Evolutionary conservation across 2,113 vertebrate genomes (phyloP).

Genomic region (Spilogale gracilis): DNA sequence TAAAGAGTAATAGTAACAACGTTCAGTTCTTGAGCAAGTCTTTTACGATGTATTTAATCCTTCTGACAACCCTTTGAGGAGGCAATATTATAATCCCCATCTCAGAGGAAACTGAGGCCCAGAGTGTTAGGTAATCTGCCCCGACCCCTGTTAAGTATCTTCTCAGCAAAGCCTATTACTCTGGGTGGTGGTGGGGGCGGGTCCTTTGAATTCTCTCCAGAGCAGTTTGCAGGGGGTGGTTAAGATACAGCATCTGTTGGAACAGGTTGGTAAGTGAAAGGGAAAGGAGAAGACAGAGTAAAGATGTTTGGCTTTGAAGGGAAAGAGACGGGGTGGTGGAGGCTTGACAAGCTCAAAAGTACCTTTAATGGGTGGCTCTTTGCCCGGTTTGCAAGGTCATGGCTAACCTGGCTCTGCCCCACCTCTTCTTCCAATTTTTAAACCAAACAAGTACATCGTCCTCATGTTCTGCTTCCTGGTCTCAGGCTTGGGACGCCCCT

Average conservation of each 20-base stretch:
- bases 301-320: neutral
- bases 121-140: neutral
- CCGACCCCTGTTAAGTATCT: neutral
- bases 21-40: neutral
- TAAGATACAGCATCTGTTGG: neutral
- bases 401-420: neutral
- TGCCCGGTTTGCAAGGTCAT: neutral
- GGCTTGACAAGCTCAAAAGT: neutral
- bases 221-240: neutral
- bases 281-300: neutral
- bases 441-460: too few relatives aligned
- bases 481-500: neutral
- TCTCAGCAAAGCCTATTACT: neutral
- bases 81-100: neutral
- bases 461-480: neutral
- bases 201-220: neutral
- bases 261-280: neutral
- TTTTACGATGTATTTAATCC: neutral
- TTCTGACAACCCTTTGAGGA: neutral
- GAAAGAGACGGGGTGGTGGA: neutral
- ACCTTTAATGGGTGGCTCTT: neutral
- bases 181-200: neutral
- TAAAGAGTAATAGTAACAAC: neutral
- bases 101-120: neutral
- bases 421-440: neutral